These are phyloP conservation scores for Mythimna albipuncta DNA, from an alignment of 2,888 invertebrate species.

Conservation along the genomic window DNA sequence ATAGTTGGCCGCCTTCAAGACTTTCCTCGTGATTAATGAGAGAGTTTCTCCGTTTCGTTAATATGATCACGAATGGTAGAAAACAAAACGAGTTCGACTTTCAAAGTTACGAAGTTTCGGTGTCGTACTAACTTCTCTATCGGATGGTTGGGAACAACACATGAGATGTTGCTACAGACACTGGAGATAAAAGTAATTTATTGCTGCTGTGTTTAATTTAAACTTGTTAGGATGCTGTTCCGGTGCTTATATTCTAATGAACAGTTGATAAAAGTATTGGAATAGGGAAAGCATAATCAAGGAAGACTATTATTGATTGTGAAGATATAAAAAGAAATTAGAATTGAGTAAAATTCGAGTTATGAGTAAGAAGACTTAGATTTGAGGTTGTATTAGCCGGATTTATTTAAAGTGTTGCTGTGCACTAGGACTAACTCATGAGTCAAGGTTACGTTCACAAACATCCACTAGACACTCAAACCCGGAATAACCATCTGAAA, in stretches of 20 bases:
- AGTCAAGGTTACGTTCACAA: no score
- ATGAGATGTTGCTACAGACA: conserved; percentile 7
- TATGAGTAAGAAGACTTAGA: no score
- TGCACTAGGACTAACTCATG: no score
- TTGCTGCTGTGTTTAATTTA: conserved; percentile 25
- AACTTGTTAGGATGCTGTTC: not conserved
- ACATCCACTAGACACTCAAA: no score
- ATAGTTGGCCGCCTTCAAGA: conserved; percentile 17
- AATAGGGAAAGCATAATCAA: not conserved
- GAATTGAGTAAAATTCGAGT: not conserved
- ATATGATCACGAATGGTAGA: conserved; percentile 49
- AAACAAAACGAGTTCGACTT: conserved; percentile 49
- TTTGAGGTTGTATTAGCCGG: no score
- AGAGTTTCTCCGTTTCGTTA: conserved; percentile 43
- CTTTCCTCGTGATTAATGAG: conserved; percentile 41
- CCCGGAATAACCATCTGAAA: no score
- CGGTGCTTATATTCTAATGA: not conserved
- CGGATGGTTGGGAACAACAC: conserved; percentile 41
- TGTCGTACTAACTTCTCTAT: conserved; percentile 28
- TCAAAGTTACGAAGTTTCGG: conserved; percentile 46
- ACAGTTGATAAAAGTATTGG: not conserved
- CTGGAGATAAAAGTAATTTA: conserved; percentile 36
- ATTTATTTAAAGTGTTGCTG: no score
- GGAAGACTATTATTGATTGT: not conserved
- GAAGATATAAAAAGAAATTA: not conserved